These are phyloP conservation scores for Beaufortia kweichowensis DNA, from an alignment of 2,113 vertebrate species.

Conservation along the genomic window DNA sequence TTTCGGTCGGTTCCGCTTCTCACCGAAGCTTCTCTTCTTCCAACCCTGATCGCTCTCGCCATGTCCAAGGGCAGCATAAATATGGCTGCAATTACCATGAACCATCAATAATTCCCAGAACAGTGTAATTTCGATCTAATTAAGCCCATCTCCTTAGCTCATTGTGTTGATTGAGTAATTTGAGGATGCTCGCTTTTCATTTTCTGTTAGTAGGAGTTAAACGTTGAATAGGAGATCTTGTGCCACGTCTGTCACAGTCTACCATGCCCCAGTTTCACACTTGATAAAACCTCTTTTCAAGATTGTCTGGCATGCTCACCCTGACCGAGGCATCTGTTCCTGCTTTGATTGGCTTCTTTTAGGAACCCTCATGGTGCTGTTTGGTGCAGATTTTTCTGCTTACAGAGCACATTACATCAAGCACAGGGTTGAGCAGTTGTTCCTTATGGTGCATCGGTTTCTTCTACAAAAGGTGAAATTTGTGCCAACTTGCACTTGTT, in stretches of 20 bases:
- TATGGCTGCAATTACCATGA: neutral
- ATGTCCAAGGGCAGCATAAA: conserved; percentile 29
- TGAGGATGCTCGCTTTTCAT: conserved; percentile 1
- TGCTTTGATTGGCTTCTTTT: conserved; percentile 19
- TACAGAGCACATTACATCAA: conserved; percentile 2
- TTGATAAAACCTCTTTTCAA: conserved; percentile 23
- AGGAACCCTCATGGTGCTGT: neutral
- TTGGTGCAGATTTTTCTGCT: conserved; percentile 29
- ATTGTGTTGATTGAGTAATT: conserved; percentile 35
- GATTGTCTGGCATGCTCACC: conserved; percentile 8
- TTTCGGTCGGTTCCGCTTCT: neutral
- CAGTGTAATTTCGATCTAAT: conserved; percentile 35
- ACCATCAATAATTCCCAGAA: conserved; percentile 35
- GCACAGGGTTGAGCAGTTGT: neutral
- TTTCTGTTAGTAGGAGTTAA: conserved; percentile 26
- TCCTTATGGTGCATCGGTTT: neutral
- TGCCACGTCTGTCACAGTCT: neutral
- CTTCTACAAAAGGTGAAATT: neutral
- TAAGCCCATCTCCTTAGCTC: conserved; percentile 27
- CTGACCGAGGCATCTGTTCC: conserved; percentile 18
- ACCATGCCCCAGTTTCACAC: conserved; percentile 18
- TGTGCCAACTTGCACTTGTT: neutral
- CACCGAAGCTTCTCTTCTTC: too few relatives aligned
- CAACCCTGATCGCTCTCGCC: neutral
- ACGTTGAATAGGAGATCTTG: conserved; percentile 2